Evolutionary conservation across 2,113 vertebrate species (phyloP).

Genomic region (Phyllopteryx taeniolatus): DNA sequence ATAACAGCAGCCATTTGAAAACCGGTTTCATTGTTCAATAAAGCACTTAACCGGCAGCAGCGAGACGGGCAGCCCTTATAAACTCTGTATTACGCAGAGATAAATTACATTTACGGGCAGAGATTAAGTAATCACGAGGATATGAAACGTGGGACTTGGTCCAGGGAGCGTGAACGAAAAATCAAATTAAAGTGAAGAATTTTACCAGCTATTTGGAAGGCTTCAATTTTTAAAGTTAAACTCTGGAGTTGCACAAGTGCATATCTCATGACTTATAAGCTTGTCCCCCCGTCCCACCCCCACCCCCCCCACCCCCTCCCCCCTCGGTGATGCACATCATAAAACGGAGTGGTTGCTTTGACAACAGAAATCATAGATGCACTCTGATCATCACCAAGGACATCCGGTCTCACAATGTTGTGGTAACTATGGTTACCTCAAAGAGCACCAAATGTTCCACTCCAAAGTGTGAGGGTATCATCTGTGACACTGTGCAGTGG

Average conservation of each 20-base stretch:
- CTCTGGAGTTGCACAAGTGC: background rate
- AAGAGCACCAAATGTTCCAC: slow-evolving; percentile 66
- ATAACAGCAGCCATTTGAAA: slow-evolving; percentile 30
- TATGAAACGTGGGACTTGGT: slow-evolving; percentile 35
- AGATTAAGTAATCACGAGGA: slow-evolving; percentile 42
- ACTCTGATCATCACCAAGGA: slow-evolving; percentile 62
- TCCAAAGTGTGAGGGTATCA: slow-evolving; percentile 64
- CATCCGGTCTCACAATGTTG: slow-evolving; percentile 67
- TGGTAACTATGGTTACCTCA: slow-evolving; percentile 73
- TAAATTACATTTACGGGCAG: slow-evolving; percentile 37
- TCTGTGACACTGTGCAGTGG: slow-evolving; percentile 51
- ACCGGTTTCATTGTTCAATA: slow-evolving; percentile 35
- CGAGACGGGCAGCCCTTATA: slow-evolving; percentile 43
- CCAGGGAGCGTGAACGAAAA: slow-evolving; percentile 6
- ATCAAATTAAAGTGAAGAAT: slow-evolving; percentile 8
- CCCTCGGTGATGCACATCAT: background rate
- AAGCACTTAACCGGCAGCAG: slow-evolving; percentile 29
- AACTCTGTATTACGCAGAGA: slow-evolving; percentile 48
- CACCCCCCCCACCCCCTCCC: background rate
- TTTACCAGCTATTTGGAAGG: background rate
- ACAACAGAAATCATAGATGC: slow-evolving; percentile 45
- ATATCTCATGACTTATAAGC: slow-evolving; percentile 6
- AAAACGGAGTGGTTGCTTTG: slow-evolving; percentile 23
- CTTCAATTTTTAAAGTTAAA: slow-evolving; percentile 13
- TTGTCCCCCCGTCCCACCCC: background rate